Conservation (phyloP, 2,113 vertebrate genomes). For the Tapirus terrestris region DNA sequence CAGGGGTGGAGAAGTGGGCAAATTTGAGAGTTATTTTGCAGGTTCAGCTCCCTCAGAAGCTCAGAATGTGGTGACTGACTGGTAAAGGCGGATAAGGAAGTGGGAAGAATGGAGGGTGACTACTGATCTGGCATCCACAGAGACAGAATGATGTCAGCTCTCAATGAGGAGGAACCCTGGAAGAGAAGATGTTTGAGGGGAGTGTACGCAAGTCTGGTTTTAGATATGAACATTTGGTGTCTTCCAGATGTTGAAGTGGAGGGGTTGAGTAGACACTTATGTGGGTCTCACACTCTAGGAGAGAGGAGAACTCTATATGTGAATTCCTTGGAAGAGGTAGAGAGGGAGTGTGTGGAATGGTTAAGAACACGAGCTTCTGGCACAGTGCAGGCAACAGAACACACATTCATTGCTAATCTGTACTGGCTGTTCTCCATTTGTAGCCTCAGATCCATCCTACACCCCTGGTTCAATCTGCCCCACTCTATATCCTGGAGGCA, state of each 20-base stretch:
- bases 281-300: background rate
- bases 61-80: background rate
- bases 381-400: background rate
- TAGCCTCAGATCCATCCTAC: background rate
- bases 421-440: background rate
- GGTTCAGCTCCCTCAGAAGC: background rate
- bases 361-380: background rate
- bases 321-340: background rate
- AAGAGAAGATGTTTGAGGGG: background rate
- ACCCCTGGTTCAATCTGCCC: no score
- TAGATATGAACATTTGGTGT: background rate
- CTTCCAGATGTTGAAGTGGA: background rate
- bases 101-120: no score
- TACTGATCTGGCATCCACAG: background rate
- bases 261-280: background rate
- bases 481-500: background rate
- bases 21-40: background rate
- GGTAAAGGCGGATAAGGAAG: background rate
- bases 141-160: accelerated
- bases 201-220: background rate
- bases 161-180: background rate
- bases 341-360: accelerated
- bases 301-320: background rate
- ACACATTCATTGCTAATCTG: background rate
- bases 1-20: background rate